phyloP scores from a whole-genome alignment of 2,888 invertebrate species.

The Ophion ventricosus region DNA sequence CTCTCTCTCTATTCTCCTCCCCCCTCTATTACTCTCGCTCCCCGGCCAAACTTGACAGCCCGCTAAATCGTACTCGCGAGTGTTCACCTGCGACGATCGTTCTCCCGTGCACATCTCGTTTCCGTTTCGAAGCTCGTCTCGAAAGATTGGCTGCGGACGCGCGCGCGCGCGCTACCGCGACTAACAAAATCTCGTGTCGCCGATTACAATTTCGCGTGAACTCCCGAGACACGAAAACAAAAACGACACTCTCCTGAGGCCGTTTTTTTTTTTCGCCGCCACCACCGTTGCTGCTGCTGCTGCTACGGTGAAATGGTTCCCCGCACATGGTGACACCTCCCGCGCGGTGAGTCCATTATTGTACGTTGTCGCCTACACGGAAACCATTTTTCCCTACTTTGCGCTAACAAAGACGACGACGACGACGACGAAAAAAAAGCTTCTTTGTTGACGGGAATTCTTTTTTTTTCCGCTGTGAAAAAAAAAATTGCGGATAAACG shows the following conservation, averaged over 20 bases:
- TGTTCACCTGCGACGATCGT: conserved; percentile 51
- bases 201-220: neutral
- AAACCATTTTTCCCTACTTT: conserved; percentile 40
- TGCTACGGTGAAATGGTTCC: conserved; percentile 71
- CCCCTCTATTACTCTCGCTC: conserved; percentile 21
- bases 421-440: neutral
- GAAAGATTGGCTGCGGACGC: conserved; percentile 23
- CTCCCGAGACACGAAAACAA: conserved; percentile 3
- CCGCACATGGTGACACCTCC: conserved; percentile 79
- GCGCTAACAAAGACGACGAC: neutral
- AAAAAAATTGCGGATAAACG: conserved; percentile 12
- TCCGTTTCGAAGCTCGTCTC: conserved; percentile 22
- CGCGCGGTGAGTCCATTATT: conserved; percentile 73
- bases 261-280: conserved; percentile 32
- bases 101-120: conserved; percentile 42
- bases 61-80: conserved; percentile 62
- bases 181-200: conserved; percentile 15
- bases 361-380: conserved; percentile 4
- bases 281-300: neutral
- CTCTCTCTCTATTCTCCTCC: conserved; percentile 32
- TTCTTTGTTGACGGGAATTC: neutral
- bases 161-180: neutral
- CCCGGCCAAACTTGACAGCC: conserved; percentile 63
- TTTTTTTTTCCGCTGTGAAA: neutral
- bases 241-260: conserved; percentile 46